Evolutionary conservation across 2,113 vertebrate species (phyloP).

Genomic region (Tachysurus vachellii): DNA sequence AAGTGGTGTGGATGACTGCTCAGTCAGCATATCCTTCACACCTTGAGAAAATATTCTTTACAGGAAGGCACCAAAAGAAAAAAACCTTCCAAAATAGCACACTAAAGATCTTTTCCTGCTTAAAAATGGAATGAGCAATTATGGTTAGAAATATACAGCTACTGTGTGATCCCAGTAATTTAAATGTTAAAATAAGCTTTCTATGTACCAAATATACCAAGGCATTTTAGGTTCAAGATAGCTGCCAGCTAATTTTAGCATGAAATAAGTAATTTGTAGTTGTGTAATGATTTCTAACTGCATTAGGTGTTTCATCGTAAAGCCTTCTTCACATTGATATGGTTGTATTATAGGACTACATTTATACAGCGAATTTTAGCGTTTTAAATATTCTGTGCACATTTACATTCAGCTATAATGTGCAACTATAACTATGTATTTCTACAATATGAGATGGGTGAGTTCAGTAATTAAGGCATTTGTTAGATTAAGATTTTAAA

Average conservation of each 20-base stretch:
- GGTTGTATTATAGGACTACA: background rate
- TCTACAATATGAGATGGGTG: background rate
- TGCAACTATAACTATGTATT: background rate
- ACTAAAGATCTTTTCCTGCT: background rate
- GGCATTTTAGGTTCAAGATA: too few species aligned
- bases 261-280: background rate
- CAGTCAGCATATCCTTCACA: too few species aligned
- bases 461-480: background rate
- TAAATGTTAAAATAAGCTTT: background rate
- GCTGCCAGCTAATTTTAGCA: background rate
- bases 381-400: background rate
- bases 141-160: background rate
- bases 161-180: background rate
- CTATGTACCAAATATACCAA: too few species aligned
- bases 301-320: background rate
- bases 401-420: background rate
- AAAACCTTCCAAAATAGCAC: background rate
- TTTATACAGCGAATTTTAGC: background rate
- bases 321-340: background rate
- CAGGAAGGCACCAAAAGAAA: background rate
- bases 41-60: too few species aligned
- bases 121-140: background rate
- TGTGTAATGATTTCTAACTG: background rate
- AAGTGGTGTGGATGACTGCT: background rate
- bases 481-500: background rate